Conservation (phyloP, 2,113 vertebrate species). For the Gallinago media region DNA sequence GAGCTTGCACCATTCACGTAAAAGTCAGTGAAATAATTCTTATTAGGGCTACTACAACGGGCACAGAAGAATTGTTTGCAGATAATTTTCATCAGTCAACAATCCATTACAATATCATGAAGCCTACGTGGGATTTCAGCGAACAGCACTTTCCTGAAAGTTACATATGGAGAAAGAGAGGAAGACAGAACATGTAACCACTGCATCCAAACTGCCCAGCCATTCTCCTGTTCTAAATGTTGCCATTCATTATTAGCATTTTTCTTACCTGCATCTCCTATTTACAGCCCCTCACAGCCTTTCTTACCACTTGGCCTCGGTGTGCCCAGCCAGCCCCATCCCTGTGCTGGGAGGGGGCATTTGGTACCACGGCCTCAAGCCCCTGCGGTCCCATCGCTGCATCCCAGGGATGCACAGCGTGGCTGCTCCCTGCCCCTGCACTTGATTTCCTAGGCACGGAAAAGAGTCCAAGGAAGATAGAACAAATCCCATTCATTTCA, state of each 20-base stretch:
- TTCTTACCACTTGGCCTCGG: neutral
- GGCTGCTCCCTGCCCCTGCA: neutral
- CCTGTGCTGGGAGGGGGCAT: accelerated
- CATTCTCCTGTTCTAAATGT: neutral
- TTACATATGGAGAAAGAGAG: accelerated
- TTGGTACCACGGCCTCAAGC: neutral
- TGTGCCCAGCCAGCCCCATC: neutral
- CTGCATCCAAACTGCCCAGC: neutral
- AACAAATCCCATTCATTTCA: neutral
- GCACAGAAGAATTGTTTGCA: neutral
- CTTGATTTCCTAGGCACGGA: neutral
- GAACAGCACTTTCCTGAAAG: neutral
- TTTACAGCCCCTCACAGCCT: neutral
- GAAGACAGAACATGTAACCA: neutral
- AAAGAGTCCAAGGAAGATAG: neutral
- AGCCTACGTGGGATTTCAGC: neutral
- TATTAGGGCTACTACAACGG: neutral
- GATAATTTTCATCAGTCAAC: neutral
- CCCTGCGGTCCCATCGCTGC: neutral
- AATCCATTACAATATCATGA: neutral
- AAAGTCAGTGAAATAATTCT: neutral
- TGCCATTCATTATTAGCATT: neutral
- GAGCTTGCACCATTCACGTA: neutral
- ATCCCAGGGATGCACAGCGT: neutral
- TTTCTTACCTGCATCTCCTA: neutral